Evolutionary conservation across 2,888 invertebrate species (phyloP), one percentile per base, ranked within the genome.

Genomic region (Syrphus vitripennis): DNA sequence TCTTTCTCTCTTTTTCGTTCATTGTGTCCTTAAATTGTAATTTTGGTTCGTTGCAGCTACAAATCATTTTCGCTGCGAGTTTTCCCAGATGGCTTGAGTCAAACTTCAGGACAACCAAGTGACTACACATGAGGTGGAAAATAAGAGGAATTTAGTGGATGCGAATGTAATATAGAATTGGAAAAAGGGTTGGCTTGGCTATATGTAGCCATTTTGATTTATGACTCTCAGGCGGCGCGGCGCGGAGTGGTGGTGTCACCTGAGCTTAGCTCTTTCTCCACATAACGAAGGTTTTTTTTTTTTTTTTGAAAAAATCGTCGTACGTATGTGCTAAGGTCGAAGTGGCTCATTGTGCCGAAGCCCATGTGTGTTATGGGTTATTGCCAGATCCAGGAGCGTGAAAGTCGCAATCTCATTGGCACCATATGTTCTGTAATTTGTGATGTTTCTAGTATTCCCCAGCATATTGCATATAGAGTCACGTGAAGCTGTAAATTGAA

Each of bases 401-500:
- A 76, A 80, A 72, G 84, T 76, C 76, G 89, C 90, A 90, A 91
- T 91, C 90, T 92, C 91, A 92, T 92, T 92, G 91, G 91, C 90
- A 92, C 92, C 92, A 92, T 92, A 92, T 92, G 92, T 89, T 91
- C 90, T 89, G 91, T 92, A 92, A 92, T 92, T 92, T 92, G 92
- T 92, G 92, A 91, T 90, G 92, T 91, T 91, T 34, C 50, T n/a
- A 14, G 67, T 61, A 76, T 53, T n/a, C n/a, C 59, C 80, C 40
- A 55, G 75, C 76, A 76, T 67, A 71, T 65, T 71, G 76, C 71
- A 76, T 80, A 80, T 70, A 75, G 67, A 83, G 79, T 79, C 79
- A 71, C 75, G 48, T 42, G 67, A 67, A 70, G 53, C 12, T 80
- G 84, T 84, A 84, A 84, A 84, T 84, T 84, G 84, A 84, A 80